phyloP scores from a whole-genome alignment of 1,140 invertebrate genomes.

The Uloborus diversus region DNA sequence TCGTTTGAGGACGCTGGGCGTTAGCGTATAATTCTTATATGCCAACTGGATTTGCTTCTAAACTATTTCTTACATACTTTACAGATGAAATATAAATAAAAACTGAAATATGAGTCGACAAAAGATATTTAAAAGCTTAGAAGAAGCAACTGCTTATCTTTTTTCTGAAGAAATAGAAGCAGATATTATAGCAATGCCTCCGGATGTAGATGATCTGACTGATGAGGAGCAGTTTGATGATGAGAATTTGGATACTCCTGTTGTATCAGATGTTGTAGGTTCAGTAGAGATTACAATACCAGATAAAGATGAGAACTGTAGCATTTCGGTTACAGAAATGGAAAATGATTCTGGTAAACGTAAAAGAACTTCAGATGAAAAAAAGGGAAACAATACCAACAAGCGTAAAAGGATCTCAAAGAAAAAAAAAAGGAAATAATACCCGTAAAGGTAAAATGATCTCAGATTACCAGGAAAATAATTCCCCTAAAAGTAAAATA shows the following conservation, averaged over 20 bases:
- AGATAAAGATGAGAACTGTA: too few relatives aligned
- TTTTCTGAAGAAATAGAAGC: conserved; percentile 6
- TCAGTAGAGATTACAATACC: too few relatives aligned
- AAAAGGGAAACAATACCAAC: too few relatives aligned
- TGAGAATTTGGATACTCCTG: too few relatives aligned
- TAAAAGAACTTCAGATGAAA: neutral
- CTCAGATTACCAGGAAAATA: neutral
- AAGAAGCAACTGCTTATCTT: conserved; percentile 63
- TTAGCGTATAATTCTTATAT: neutral
- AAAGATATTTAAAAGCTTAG: conserved; percentile 14
- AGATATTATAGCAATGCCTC: neutral
- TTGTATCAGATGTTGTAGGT: too few relatives aligned
- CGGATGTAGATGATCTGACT: neutral
- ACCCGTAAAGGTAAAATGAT: too few relatives aligned
- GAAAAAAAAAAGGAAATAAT: too few relatives aligned
- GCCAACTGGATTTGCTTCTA: neutral
- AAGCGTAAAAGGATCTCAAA: too few relatives aligned
- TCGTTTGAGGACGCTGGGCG: conserved; percentile 2
- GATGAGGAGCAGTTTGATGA: neutral
- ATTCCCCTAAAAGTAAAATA: neutral
- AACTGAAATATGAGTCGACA: neutral
- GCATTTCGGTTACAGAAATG: too few relatives aligned
- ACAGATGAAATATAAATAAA: neutral
- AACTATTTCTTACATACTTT: neutral
- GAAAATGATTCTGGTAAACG: too few relatives aligned